Evolutionary conservation across 2,888 invertebrate genomes (phyloP).

Genomic region (Drosophila kanekoi): DNA sequence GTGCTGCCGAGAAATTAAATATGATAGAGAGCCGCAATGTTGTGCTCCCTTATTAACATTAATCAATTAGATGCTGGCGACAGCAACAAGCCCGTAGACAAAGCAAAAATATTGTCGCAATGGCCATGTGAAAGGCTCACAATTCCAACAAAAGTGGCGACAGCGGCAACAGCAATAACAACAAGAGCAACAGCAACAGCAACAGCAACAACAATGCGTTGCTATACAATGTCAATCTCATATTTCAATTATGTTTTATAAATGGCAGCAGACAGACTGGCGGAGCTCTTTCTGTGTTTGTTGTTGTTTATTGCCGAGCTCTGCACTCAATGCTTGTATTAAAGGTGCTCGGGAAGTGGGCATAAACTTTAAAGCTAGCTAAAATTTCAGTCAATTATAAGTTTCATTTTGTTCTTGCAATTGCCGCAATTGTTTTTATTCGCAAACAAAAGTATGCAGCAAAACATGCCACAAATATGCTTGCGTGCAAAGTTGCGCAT

Average conservation of each 20-base stretch:
- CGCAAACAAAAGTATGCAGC: constrained; percentile 32
- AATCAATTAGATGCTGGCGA: constrained; percentile 70
- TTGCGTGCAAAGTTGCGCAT: constrained; percentile 37
- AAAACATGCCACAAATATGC: constrained; percentile 2
- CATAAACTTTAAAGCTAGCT: not conserved
- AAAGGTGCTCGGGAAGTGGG: not conserved
- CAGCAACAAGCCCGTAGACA: constrained; percentile 23
- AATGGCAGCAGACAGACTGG: constrained; percentile 70
- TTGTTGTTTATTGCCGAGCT: not conserved
- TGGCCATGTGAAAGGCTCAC: constrained; percentile 31
- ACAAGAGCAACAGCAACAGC: constrained; percentile 23
- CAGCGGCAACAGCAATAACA: constrained; percentile 28
- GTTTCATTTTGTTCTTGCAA: not conserved
- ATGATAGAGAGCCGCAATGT: constrained; percentile 29
- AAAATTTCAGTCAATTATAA: constrained; percentile 10
- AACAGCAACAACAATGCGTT: constrained; percentile 30
- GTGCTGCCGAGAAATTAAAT: constrained; percentile 47
- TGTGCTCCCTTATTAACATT: constrained; percentile 63
- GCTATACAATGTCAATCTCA: constrained; percentile 79
- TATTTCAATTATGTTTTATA: constrained; percentile 79
- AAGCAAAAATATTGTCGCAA: constrained; percentile 49
- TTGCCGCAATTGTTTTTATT: constrained; percentile 1
- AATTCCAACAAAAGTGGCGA: constrained; percentile 46
- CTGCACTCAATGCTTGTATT: not conserved
- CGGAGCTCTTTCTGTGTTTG: constrained; percentile 29